Base-by-base conservation (phyloP, 2,888 invertebrate species). In the Caenorhabditis sp. region DNA sequence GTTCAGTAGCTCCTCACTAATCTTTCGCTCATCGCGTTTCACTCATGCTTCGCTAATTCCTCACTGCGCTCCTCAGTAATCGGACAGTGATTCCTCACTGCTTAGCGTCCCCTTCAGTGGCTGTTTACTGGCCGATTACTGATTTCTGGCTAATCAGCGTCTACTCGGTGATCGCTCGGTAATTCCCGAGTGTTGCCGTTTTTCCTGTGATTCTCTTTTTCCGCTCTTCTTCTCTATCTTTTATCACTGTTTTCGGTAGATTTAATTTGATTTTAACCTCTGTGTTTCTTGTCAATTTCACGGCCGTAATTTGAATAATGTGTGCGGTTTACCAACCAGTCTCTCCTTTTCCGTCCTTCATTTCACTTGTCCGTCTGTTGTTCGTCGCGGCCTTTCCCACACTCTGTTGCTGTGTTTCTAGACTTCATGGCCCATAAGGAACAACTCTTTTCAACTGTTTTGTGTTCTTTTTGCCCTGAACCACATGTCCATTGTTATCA, bases 281-380 rank as follows among this genome's bases (percentile, higher is more conserved):
- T 15, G 15, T 41, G 56, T 46, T 37, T 43, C 58, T 35, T 62
- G 32, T 46, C 46, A 50, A 15, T 50, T 37, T 68, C 30, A 43
- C 30, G 62, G 45, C 52, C 39, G 50, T 58, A 30, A 48, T 59
- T 61, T 56, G 50, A 50, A 52, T 53, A 52, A 63, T 63, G 39
- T 41, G 22, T 50, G n/a, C 32, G 46, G 22, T 52, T 24, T 15
- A 13, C 22, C 50, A 39, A 52, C 39, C 56, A 43, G 45, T 52
- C 48, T 46, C 30, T n/a, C 24, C 39, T 32, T 53, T 35, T 24
- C 8, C 39, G 39, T 37, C 24, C 20, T 2, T 35, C n/a, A n/a
- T 32, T 68, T 45, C 17, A 15, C 41, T 46, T 17, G 30, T 58
- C 27, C 46, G 17, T 48, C 20, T 48, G 17, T 52, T 27, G 20